These are phyloP conservation scores for Cephus spinipes DNA, from an alignment of 2,888 invertebrate genomes.

Conservation along the genomic window DNA sequence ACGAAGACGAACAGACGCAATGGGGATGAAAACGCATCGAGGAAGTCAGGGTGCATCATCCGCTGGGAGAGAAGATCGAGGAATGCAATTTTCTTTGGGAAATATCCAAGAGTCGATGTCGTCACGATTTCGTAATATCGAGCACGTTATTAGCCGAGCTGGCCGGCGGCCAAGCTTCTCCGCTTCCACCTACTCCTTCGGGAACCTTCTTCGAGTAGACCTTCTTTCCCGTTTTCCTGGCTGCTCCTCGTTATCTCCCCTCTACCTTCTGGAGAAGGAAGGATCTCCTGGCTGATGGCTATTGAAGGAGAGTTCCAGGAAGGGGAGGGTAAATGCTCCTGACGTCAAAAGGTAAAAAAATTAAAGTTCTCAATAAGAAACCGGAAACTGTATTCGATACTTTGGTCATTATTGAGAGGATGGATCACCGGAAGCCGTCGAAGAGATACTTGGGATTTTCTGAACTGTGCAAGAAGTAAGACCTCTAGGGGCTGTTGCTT, in stretches of 20 bases:
- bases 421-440: too few relatives aligned
- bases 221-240: not conserved
- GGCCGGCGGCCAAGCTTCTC: slow-evolving; percentile 41
- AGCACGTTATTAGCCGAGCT: slow-evolving; percentile 45
- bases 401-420: too few relatives aligned
- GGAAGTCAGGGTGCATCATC: not conserved
- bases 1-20: too few relatives aligned
- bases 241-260: not conserved
- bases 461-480: too few relatives aligned
- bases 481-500: too few relatives aligned
- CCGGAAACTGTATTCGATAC: too few relatives aligned
- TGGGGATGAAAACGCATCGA: not conserved
- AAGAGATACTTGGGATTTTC: too few relatives aligned
- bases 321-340: too few relatives aligned
- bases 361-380: too few relatives aligned
- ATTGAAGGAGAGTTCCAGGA: too few relatives aligned
- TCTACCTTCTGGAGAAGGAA: not conserved
- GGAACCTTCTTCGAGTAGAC: slow-evolving; percentile 1
- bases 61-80: slow-evolving; percentile 3
- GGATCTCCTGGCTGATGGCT: not conserved
- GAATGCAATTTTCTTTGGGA: slow-evolving; percentile 30
- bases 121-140: slow-evolving; percentile 47
- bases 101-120: slow-evolving; percentile 23
- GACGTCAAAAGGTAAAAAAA: too few relatives aligned
- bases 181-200: slow-evolving; percentile 20